These are phyloP conservation scores for Thamnophis sirtalis DNA, from an alignment of 2,113 vertebrate species.

Conservation along the genomic window DNA sequence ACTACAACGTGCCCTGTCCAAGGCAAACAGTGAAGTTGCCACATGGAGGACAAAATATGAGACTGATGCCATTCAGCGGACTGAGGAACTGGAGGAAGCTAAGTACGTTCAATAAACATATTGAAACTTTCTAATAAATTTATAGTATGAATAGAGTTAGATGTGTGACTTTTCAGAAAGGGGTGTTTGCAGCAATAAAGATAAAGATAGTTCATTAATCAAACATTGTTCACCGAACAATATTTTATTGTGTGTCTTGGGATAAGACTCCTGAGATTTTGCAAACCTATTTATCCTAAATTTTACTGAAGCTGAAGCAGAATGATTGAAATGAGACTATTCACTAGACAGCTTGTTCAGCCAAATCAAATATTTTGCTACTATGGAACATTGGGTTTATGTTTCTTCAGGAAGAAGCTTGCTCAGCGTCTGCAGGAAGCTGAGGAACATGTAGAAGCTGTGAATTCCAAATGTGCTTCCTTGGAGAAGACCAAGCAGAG, in stretches of 20 bases:
- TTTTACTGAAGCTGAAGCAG: not conserved
- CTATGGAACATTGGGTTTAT: not conserved
- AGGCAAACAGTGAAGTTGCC: conserved; percentile 77
- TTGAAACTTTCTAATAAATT: not conserved
- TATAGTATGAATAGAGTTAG: not conserved
- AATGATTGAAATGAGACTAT: not conserved
- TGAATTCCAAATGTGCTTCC: conserved; percentile 83
- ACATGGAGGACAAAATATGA: conserved; percentile 85
- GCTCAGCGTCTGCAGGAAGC: conserved; percentile 89
- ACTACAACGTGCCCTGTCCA: conserved; percentile 76
- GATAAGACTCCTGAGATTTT: not conserved
- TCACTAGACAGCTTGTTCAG: not conserved
- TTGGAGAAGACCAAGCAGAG: conserved; percentile 85
- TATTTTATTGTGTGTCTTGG: not conserved
- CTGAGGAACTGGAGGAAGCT: conserved; percentile 79
- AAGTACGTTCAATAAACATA: conserved; percentile 61
- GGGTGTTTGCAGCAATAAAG: not conserved
- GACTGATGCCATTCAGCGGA: conserved; percentile 80
- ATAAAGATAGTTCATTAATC: not conserved
- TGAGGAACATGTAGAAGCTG: conserved; percentile 75
- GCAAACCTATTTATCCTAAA: too few relatives aligned
- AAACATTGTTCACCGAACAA: not conserved
- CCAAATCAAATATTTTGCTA: not conserved
- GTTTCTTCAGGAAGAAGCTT: conserved; percentile 77
- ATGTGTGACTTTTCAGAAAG: not conserved